These are phyloP conservation scores for Porites lobata DNA, from an alignment of 92 coral and sea anemone genomes.

Conservation along the genomic window DNA sequence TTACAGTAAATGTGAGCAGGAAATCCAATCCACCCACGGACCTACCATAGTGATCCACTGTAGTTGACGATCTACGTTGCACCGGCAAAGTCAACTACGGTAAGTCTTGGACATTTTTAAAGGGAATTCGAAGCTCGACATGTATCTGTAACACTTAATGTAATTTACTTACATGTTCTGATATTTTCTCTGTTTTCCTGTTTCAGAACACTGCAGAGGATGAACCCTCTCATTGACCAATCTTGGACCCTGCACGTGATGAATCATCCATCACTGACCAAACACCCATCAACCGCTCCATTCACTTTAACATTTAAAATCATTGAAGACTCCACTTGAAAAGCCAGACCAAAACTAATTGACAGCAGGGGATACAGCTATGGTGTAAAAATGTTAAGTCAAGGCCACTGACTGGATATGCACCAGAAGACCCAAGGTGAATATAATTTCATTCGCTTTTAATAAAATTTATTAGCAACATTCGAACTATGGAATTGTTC, in stretches of 20 bases:
- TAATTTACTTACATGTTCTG: background rate
- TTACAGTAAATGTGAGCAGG: background rate
- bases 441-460: background rate
- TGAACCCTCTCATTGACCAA: conserved; percentile 3
- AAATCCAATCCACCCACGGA: no score
- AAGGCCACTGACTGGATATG: conserved; percentile 31
- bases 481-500: no score
- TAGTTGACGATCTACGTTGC: background rate
- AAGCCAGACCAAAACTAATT: conserved; percentile 21
- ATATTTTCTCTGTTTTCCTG: background rate
- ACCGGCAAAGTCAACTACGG: conserved; percentile 7
- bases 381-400: conserved; percentile 14
- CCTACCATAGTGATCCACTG: conserved; percentile 11
- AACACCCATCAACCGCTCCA: conserved; percentile 4
- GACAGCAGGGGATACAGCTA: conserved; percentile 41
- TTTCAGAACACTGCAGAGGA: conserved; percentile 8
- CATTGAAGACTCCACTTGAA: conserved; percentile 8
- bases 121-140: background rate
- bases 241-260: conserved; percentile 2
- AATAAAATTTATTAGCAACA: no score
- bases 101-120: background rate
- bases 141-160: background rate
- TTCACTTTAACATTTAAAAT: background rate
- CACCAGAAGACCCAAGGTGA: conserved; percentile 15
- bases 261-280: conserved; percentile 1